Conservation (phyloP, 2,797 vertebrate genomes). For the Lateolabrax maculatus region DNA sequence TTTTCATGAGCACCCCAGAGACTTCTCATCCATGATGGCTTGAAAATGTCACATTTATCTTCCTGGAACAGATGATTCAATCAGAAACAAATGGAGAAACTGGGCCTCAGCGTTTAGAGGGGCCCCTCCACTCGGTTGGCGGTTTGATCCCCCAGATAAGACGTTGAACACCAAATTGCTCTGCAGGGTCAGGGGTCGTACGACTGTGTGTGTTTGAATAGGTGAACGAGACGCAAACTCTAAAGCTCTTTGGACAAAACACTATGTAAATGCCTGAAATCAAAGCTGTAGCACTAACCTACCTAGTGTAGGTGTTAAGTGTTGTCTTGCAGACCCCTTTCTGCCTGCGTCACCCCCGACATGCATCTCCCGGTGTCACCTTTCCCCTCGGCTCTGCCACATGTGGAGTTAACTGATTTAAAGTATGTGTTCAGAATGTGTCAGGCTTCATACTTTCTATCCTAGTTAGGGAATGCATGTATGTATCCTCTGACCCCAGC, state of each 20-base stretch:
- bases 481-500: not conserved
- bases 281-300: not conserved
- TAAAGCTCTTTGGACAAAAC: not conserved
- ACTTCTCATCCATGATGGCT: not conserved
- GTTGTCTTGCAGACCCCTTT: not conserved
- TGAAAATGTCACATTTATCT: no score
- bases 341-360: not conserved
- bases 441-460: not conserved
- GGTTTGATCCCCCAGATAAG: no score
- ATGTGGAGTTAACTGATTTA: not conserved
- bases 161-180: not conserved
- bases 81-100: not conserved
- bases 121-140: not conserved
- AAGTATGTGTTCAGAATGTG: not conserved
- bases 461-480: not conserved
- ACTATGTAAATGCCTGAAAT: not conserved
- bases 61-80: not conserved
- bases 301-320: not conserved
- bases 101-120: not conserved
- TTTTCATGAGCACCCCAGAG: not conserved
- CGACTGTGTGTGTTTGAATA: no score
- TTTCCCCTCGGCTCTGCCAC: not conserved
- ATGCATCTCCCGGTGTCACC: conserved; percentile 1
- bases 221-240: not conserved
- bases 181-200: not conserved